Percentiles rank a stretch among this genome's conserved stretches.
phyloP scores from a whole-genome alignment of 2,888 invertebrate species.

The Diplazon laetatorius region DNA sequence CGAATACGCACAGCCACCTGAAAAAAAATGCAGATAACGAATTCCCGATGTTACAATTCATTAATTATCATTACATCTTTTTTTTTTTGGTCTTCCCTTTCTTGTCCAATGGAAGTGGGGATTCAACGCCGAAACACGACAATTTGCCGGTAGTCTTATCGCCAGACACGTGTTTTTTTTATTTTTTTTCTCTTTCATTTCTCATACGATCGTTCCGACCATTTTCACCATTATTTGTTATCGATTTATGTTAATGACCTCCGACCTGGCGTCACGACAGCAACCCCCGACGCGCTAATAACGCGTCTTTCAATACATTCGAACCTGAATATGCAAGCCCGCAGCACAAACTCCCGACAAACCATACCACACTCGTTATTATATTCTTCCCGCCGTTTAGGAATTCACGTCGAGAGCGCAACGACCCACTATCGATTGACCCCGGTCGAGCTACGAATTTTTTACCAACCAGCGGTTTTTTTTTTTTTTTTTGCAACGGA shows the following conservation, averaged over 20 bases:
- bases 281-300: background rate
- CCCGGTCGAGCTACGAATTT: conserved; percentile 18
- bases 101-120: no score
- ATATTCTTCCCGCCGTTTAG: background rate
- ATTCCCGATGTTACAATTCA: no score
- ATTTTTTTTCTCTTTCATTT: no score
- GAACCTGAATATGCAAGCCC: background rate
- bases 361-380: background rate
- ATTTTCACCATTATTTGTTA: conserved; percentile 32
- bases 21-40: no score
- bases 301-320: background rate
- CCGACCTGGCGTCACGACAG: conserved; percentile 11
- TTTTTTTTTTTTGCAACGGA: conserved; percentile 14
- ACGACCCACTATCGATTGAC: conserved; percentile 56
- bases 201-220: background rate
- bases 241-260: conserved; percentile 52
- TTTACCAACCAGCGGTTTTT: conserved; percentile 8
- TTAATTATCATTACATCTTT: no score
- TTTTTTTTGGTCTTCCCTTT: background rate
- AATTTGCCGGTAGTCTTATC: background rate
- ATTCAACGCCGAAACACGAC: background rate
- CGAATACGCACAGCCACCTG: conserved; percentile 96
- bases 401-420: conserved; percentile 32
- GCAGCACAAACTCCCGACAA: no score
- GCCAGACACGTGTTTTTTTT: conserved; percentile 4